These are phyloP conservation scores for Nasonovia ribisnigri DNA, from an alignment of 2,888 invertebrate species.

Conservation along the genomic window DNA sequence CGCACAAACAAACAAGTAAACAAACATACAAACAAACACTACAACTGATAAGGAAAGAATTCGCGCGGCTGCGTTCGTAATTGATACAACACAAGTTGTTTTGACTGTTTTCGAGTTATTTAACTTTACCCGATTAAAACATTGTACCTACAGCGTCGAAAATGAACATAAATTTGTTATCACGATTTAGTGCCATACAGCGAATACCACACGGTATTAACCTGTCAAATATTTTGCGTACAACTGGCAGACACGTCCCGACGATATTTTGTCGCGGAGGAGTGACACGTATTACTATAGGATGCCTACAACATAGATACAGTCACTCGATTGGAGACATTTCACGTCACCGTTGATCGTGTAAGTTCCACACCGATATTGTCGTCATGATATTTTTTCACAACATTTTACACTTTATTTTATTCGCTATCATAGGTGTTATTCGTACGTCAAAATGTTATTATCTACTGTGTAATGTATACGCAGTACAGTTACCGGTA, in stretches of 20 bases:
- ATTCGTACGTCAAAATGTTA: not conserved
- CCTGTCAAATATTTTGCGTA: not conserved
- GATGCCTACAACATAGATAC: not conserved
- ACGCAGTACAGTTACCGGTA: not conserved
- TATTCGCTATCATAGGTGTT: not conserved
- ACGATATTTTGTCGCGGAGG: not conserved
- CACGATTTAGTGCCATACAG: not conserved
- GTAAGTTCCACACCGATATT: not conserved
- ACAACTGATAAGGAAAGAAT: slow-evolving; percentile 15
- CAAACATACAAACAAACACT: not conserved
- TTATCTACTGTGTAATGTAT: not conserved
- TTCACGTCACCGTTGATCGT: not conserved
- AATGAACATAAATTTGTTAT: not conserved
- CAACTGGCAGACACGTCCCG: not conserved
- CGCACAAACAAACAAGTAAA: not conserved
- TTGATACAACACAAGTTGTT: slow-evolving; percentile 15
- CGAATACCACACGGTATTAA: not conserved
- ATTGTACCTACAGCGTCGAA: not conserved
- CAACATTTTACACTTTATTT: not conserved
- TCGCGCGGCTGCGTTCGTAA: not conserved
- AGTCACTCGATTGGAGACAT: not conserved
- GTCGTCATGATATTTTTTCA: not conserved
- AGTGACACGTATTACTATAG: too few relatives aligned
- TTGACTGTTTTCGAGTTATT: slow-evolving; percentile 4
- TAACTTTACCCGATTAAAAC: not conserved